Base-by-base conservation (phyloP, 2,113 vertebrate genomes). In the Pongo abelii region DNA sequence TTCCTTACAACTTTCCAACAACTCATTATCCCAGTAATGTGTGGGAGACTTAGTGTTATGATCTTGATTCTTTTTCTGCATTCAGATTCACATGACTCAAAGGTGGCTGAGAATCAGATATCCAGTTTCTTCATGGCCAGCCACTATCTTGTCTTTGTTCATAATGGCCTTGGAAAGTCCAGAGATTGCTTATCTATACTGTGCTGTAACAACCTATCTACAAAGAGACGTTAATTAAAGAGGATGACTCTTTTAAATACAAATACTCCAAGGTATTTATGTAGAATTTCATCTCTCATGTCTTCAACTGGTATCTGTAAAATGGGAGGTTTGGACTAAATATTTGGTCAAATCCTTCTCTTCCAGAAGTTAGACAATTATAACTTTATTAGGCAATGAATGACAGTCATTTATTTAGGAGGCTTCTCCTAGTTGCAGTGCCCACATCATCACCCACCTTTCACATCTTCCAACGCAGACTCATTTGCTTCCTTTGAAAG, bases 221-320 rank as follows among this genome's bases (percentile, higher is more conserved):
- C 20, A 75, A 79, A 80, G 13, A 90, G 55, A 89, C 13, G 30
- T 90, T 83, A 94, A 91, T 81, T 77, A 93, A 75, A 97, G 35
- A 93, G 78, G n/a, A 79, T 59, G 23, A 38, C 61, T 95, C 72
- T 84, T 94, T 86, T 72, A 83, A 94, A 86, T 55, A 75, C 20
- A 80, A 86, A 79, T 86, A 50, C 10, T 84, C 25, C 35, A 61
- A 89, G 90, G 67, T 64, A 61, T 83, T 84, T 85, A 78, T 23
- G 20, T 13, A 69, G 74, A 91, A 94, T 70, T 95, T 83, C 11
- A 59, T 61, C 52, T 97, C 64, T 96, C 13, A 50, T 57, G 40
- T 6, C 38, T 35, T 88, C 69, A 77, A 72, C 5, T 74, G 9
- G 22, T 69, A 22, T 95, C 57, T 95, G 48, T 93, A 55, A 95